These are phyloP conservation scores for Dicrurus megarhynchus DNA, from an alignment of 2,113 vertebrate genomes.

Conservation along the genomic window DNA sequence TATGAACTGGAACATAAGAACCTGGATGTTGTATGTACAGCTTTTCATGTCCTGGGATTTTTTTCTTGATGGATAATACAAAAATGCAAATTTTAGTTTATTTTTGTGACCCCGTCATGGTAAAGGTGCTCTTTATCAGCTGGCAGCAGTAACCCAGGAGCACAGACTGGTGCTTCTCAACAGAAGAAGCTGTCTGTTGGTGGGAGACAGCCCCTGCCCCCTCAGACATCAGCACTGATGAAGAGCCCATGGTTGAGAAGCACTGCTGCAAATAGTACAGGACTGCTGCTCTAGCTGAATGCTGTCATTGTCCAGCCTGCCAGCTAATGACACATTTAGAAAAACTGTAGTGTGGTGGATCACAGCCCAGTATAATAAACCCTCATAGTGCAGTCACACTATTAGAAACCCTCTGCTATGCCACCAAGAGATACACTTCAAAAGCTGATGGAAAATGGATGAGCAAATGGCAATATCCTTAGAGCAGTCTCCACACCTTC, in stretches of 20 bases:
- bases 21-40: constrained; percentile 71
- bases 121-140: neutral
- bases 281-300: neutral
- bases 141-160: neutral
- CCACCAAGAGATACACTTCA: neutral
- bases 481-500: neutral
- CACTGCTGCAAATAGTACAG: neutral
- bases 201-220: neutral
- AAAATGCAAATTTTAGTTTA: neutral
- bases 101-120: neutral
- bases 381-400: neutral
- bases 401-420: neutral
- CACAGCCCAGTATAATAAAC: neutral
- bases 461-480: neutral
- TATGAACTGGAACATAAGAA: constrained; percentile 64
- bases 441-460: neutral
- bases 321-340: neutral
- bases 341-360: neutral
- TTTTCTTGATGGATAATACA: neutral
- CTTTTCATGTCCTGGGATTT: neutral
- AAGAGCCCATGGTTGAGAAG: neutral
- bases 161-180: neutral
- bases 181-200: neutral
- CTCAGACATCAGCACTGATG: neutral
- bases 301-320: neutral